A percentile compares a stretch with the other conserved stretches of the same genome.
Conservation (phyloP, 2,797 vertebrate species). For the Anas capensis region DNA sequence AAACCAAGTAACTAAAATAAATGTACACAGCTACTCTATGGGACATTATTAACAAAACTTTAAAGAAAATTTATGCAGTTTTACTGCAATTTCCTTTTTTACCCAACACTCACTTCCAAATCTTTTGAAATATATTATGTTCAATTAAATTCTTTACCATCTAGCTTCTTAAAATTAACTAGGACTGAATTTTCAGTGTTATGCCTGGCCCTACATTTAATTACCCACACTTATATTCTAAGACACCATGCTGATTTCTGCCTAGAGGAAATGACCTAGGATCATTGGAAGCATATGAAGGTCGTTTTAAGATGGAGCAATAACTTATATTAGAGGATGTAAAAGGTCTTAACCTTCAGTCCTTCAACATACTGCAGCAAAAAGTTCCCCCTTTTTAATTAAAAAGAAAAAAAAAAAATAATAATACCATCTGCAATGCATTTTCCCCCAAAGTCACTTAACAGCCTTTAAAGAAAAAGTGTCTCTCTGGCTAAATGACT, state of each 20-base stretch:
- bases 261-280: constrained; percentile 70
- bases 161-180: constrained; percentile 43
- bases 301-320: constrained; percentile 62
- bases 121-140: constrained; percentile 28
- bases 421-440: constrained; percentile 51
- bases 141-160: constrained; percentile 44
- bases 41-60: constrained; percentile 15
- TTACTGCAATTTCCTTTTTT: constrained; percentile 54
- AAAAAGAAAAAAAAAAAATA: neutral
- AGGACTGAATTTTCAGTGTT: constrained; percentile 36
- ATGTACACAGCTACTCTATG: no score
- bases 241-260: constrained; percentile 74
- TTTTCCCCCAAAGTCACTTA: constrained; percentile 39
- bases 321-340: constrained; percentile 68
- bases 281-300: constrained; percentile 72
- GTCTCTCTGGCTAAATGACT: neutral
- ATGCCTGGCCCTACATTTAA: constrained; percentile 56
- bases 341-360: constrained; percentile 72
- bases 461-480: constrained; percentile 44
- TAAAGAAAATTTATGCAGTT: neutral
- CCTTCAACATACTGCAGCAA: constrained; percentile 18
- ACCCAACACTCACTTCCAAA: constrained; percentile 20
- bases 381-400: constrained; percentile 49
- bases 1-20: no score
- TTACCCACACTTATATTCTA: constrained; percentile 38